A percentile compares a stretch with the other conserved stretches of the same genome.
Evolutionary conservation across 1,140 invertebrate genomes (phyloP).

Genomic region (Ruditapes philippinarum): DNA sequence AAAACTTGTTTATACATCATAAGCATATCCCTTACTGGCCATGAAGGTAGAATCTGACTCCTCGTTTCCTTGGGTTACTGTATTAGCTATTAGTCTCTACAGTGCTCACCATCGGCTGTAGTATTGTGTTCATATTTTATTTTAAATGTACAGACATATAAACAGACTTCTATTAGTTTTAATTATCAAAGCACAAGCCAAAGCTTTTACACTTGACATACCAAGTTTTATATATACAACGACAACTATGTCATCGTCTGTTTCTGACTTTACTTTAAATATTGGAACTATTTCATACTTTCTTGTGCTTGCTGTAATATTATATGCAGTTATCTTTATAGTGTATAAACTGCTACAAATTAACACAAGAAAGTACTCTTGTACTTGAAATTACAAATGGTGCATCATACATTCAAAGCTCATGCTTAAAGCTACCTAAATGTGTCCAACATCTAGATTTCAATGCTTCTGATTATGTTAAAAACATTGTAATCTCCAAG

Average conservation of each 20-base stretch:
- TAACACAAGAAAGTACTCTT: neutral
- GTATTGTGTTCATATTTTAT: neutral
- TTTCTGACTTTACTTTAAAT: neutral
- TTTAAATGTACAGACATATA: neutral
- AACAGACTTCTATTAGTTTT: neutral
- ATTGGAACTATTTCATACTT: neutral
- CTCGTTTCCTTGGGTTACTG: neutral
- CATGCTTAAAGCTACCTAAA: neutral
- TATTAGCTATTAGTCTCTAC: neutral
- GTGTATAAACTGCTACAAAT: neutral
- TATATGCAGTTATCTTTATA: neutral
- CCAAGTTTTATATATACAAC: neutral
- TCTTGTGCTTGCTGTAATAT: too few species aligned
- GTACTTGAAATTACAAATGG: constrained; percentile 11
- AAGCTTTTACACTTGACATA: neutral
- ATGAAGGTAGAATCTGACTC: neutral
- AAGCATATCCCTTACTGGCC: neutral
- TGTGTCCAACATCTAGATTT: neutral
- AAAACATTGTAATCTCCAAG: neutral
- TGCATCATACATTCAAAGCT: neutral
- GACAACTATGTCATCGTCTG: neutral
- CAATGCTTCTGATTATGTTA: neutral
- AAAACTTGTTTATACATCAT: neutral
- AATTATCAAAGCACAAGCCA: neutral
- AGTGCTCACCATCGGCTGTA: neutral